Percentiles rank a stretch among this genome's conserved stretches.
Conservation (phyloP, 2,113 vertebrate species). For the Xiphophorus couchianus region DNA sequence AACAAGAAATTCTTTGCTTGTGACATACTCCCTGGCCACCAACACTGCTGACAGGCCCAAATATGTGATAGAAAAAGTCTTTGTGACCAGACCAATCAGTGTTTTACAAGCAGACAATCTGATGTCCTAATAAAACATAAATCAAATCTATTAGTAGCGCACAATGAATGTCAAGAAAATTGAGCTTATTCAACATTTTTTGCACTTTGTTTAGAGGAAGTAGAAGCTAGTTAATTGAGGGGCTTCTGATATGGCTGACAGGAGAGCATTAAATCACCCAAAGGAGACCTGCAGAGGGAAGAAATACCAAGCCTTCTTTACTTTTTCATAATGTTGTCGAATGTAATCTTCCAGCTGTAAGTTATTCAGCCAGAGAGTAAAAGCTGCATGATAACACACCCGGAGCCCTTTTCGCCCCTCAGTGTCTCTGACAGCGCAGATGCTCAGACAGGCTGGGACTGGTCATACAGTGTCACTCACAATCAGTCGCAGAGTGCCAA, state of each 20-base stretch:
- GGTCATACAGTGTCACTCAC: slow-evolving; percentile 75
- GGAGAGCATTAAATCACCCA: slow-evolving; percentile 44
- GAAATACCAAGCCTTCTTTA: slow-evolving; percentile 59
- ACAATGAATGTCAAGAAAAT: slow-evolving; percentile 34
- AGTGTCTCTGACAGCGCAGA: slow-evolving; percentile 60
- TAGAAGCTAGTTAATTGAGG: slow-evolving; percentile 28
- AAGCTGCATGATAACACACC: slow-evolving; percentile 56
- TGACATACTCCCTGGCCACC: neutral
- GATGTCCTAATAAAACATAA: neutral
- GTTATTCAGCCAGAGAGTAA: slow-evolving; percentile 64
- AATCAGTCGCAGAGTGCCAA: slow-evolving; percentile 69
- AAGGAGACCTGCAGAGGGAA: slow-evolving; percentile 35
- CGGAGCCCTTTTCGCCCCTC: slow-evolving; percentile 30
- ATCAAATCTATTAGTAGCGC: neutral
- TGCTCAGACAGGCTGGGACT: slow-evolving; percentile 64
- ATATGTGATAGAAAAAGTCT: slow-evolving; percentile 13
- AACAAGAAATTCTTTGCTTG: neutral
- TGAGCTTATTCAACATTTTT: slow-evolving; percentile 17
- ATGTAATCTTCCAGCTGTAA: slow-evolving; percentile 64
- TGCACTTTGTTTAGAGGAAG: slow-evolving; percentile 23
- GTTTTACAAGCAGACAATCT: slow-evolving; percentile 22
- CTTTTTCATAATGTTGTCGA: slow-evolving; percentile 50
- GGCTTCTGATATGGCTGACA: slow-evolving; percentile 42
- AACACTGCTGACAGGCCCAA: slow-evolving; percentile 27
- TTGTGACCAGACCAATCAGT: neutral